phyloP scores from a whole-genome alignment of 1,140 invertebrate species.

The Lanistes nyassanus region DNA sequence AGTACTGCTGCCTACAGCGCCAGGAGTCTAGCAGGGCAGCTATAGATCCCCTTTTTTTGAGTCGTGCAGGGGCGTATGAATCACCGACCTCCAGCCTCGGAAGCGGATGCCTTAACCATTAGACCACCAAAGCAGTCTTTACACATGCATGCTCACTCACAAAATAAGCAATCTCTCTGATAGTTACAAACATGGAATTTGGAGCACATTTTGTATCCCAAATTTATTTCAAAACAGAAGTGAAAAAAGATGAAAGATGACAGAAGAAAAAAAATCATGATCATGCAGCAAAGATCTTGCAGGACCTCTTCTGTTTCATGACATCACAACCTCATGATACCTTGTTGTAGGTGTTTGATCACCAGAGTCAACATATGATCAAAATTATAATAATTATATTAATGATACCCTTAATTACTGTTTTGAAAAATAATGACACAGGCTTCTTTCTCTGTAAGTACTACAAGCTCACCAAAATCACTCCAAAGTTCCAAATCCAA shows the following conservation, averaged over 20 bases:
- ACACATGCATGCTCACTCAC: no score
- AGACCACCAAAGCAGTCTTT: no score
- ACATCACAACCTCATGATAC: conserved; percentile 10
- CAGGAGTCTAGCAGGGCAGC: no score
- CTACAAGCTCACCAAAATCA: no score
- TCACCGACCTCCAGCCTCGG: not conserved
- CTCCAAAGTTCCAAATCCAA: no score
- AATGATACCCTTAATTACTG: not conserved
- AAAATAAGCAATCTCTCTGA: no score
- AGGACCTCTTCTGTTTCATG: conserved; percentile 3
- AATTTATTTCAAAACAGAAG: conserved; percentile 21
- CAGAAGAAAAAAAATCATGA: conserved; percentile 7
- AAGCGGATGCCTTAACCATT: no score
- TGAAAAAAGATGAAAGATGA: conserved; percentile 21
- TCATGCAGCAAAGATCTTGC: not conserved
- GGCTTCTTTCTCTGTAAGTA: no score
- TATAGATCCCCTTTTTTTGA: no score
- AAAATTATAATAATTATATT: not conserved
- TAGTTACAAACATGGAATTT: not conserved
- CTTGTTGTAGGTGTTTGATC: not conserved
- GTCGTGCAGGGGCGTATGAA: not conserved
- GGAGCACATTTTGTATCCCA: not conserved
- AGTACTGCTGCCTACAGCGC: no score
- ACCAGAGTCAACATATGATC: not conserved
- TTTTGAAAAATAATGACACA: not conserved